These are phyloP conservation scores for Psettodes erumei DNA, from an alignment of 2,113 vertebrate genomes.

Conservation along the genomic window DNA sequence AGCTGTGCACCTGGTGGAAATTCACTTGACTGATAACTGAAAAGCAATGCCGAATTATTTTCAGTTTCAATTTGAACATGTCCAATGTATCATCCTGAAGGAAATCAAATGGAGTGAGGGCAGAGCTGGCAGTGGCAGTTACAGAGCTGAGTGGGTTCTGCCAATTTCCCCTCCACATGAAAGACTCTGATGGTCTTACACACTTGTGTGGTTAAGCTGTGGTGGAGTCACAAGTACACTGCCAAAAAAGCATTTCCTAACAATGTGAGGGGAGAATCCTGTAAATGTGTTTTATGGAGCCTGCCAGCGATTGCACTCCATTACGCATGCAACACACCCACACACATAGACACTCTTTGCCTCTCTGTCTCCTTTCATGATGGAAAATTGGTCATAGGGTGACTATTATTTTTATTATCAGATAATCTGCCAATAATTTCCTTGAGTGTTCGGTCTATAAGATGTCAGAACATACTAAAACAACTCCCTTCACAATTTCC, in stretches of 20 bases:
- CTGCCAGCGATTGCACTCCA: background rate
- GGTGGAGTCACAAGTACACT: conserved; percentile 13
- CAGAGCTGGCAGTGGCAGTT: conserved; percentile 42
- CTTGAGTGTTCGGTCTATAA: background rate
- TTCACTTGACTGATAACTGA: conserved; percentile 59
- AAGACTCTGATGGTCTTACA: conserved; percentile 30
- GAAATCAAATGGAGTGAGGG: conserved; percentile 59
- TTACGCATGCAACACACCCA: background rate
- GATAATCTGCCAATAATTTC: background rate
- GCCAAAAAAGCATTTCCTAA: background rate
- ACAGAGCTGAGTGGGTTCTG: conserved; percentile 28
- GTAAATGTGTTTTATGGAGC: conserved; percentile 13
- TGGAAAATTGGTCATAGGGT: background rate
- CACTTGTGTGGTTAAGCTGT: conserved; percentile 27
- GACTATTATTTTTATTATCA: background rate
- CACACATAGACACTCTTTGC: background rate
- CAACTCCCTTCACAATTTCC: background rate
- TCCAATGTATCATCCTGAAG: conserved; percentile 64
- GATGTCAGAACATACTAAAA: background rate
- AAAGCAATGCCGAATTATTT: conserved; percentile 53
- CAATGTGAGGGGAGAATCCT: background rate
- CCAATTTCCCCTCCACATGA: conserved; percentile 37
- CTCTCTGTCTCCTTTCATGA: background rate
- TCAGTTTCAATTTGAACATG: conserved; percentile 62
- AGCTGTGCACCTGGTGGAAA: conserved; percentile 45